Base-by-base conservation (phyloP, 2,888 invertebrate species). In the Matsumyia berberina region DNA sequence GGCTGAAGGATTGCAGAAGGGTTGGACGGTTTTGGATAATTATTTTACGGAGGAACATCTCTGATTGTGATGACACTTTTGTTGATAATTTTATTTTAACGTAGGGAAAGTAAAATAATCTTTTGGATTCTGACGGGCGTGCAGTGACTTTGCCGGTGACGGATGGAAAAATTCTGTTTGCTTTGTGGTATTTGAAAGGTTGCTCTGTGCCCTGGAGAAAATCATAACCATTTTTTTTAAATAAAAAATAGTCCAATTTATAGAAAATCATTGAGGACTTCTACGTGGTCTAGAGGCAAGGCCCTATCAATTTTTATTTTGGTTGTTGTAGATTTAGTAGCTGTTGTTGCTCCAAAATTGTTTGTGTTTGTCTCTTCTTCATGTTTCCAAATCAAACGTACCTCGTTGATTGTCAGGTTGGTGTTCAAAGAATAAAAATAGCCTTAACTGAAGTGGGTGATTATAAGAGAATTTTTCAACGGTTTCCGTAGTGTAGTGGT, bases 401-500 rank as follows among this genome's bases (percentile, higher is more conserved):
- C 31, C 29, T 19, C 1, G 1, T 24, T 5, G n/a, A 15, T 7
- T 8, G 8, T 33, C 24, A 19, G 3, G 0, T 5, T 44, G 4
- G 8, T 12, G 15, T 70, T 44, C 2, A 7, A 8, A n/a, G 17
- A 31, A 19, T 2, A n/a, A 0, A 8, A 2, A 1, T 2, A 31
- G 2, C 5, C n/a, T n/a, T n/a, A 1, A 1, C 6, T 37, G 8
- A 15, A 12, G 6, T 51, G 0, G 2, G 2, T n/a, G n/a, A n/a
- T n/a, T n/a, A n/a, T n/a, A n/a, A n/a, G 6, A 4, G 1, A 39
- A 5, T 66, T 19, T 8, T 9, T 3, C 19, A 66, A 2, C 51
- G 1, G 83, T 86, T 86, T 86, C 76, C 85, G 83, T 85, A 85
- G 83, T 85, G 83, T 85, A 85, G 83, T 85, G 89, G 87, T 88